A percentile compares a stretch with the other conserved stretches of the same genome.
Conservation (phyloP, 1,140 invertebrate genomes). For the Drosophila lacertosa region DNA sequence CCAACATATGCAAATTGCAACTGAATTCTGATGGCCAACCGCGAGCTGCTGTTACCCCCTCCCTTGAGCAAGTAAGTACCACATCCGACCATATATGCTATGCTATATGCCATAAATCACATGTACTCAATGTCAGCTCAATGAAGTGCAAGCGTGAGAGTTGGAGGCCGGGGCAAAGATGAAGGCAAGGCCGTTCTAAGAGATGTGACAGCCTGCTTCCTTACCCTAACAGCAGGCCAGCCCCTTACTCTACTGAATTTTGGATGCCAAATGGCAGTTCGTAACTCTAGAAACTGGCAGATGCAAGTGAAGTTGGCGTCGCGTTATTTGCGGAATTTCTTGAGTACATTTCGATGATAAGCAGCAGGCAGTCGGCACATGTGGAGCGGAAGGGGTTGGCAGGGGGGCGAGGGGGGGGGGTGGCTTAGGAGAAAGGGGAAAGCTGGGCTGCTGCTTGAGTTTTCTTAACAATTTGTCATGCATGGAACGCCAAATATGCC, state of each 20-base stretch:
- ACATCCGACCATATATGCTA: conserved; percentile 32
- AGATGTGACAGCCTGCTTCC: background rate
- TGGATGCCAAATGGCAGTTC: conserved; percentile 18
- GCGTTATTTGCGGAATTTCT: conserved; percentile 80
- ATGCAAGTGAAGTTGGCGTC: conserved; percentile 68
- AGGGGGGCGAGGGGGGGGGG: too few relatives aligned
- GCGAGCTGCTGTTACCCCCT: background rate
- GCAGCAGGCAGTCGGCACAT: conserved; percentile 41
- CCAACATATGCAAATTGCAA: too few relatives aligned
- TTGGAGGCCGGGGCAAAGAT: background rate
- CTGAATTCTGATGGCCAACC: too few relatives aligned
- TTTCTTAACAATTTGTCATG: conserved; percentile 82
- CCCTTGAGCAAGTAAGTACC: background rate
- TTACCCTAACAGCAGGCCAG: too few relatives aligned
- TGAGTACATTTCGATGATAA: conserved; percentile 82
- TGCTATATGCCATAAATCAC: conserved; percentile 77
- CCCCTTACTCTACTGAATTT: background rate
- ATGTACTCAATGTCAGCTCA: conserved; percentile 82
- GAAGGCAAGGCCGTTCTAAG: background rate
- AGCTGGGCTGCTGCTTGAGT: conserved; percentile 47
- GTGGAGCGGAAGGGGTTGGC: background rate
- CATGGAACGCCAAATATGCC: conserved; percentile 80
- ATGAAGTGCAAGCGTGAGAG: conserved; percentile 62
- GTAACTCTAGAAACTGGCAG: background rate
- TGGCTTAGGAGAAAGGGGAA: too few relatives aligned